phyloP scores from a whole-genome alignment of 2,888 invertebrate species.

The Nebria salina region DNA sequence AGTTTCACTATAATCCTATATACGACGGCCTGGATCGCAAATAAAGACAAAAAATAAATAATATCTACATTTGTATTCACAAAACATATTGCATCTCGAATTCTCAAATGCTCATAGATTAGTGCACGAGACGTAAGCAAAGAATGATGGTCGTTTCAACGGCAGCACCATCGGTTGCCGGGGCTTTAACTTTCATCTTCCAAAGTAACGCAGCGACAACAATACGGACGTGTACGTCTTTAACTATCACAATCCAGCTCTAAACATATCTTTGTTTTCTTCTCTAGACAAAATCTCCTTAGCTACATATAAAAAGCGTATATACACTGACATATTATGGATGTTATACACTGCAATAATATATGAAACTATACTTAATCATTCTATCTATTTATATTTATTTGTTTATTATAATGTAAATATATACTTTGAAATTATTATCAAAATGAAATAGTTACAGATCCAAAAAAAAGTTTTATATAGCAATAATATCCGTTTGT shows the following conservation, averaged over 20 bases:
- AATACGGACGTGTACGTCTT: not conserved
- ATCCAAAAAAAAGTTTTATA: no score
- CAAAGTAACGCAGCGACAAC: constrained; percentile 2
- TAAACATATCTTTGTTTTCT: not conserved
- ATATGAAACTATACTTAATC: no score
- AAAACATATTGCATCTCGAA: constrained; percentile 45
- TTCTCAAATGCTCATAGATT: constrained; percentile 47
- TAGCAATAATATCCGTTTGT: no score
- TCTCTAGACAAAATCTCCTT: not conserved
- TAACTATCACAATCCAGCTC: not conserved
- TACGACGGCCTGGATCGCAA: constrained; percentile 33
- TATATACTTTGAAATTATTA: no score
- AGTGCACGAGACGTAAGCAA: constrained; percentile 30
- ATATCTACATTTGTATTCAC: constrained; percentile 47
- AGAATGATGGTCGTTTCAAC: constrained; percentile 41
- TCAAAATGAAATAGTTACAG: no score
- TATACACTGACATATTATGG: not conserved
- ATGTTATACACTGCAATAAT: no score
- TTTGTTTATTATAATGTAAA: no score
- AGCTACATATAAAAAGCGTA: not conserved
- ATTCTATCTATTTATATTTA: no score
- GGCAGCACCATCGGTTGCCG: not conserved
- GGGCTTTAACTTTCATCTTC: constrained; percentile 38
- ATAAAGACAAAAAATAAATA: constrained; percentile 46
- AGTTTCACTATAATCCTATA: constrained; percentile 47